phyloP scores from a whole-genome alignment of 2,888 invertebrate genomes.

The Neocrepidodera transversa region DNA sequence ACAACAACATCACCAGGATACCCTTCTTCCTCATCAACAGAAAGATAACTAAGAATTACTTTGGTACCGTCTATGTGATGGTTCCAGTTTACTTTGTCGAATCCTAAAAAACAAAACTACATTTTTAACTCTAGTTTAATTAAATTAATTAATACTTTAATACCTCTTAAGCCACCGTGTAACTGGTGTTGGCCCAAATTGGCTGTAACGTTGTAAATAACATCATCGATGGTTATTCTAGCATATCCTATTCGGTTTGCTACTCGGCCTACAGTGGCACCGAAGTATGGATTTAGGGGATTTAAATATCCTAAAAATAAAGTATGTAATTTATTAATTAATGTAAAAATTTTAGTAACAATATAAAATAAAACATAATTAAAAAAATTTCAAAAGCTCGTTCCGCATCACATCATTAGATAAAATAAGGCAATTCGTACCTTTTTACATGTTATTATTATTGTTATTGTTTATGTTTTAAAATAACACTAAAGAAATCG shows the following conservation, averaged over 20 bases:
- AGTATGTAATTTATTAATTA: too few relatives aligned
- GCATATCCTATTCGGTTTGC: conserved; percentile 82
- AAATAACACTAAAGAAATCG: too few relatives aligned
- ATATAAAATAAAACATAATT: too few relatives aligned
- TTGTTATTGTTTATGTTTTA: too few relatives aligned
- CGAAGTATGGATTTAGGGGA: conserved; percentile 81
- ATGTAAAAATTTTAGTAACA: too few relatives aligned
- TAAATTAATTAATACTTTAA: too few relatives aligned
- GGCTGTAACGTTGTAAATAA: conserved; percentile 72
- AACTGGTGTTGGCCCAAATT: conserved; percentile 77
- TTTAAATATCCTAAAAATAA: conserved; percentile 71
- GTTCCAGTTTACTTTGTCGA: conserved; percentile 79
- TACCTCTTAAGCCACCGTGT: conserved; percentile 79
- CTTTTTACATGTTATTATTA: too few relatives aligned
- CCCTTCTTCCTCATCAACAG: conserved; percentile 83
- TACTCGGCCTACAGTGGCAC: conserved; percentile 85
- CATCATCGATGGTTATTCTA: conserved; percentile 72
- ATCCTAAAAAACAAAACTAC: too few relatives aligned
- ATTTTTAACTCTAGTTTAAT: too few relatives aligned
- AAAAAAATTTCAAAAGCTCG: too few relatives aligned
- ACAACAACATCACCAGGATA: conserved; percentile 85
- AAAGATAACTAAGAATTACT: conserved; percentile 77
- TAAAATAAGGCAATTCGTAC: too few relatives aligned
- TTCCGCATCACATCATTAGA: too few relatives aligned
- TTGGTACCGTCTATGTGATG: conserved; percentile 66